Evolutionary conservation across 2,113 vertebrate genomes (phyloP), one percentile per base, ranked within the genome.

Genomic region (Phalacrocorax aristotelis): DNA sequence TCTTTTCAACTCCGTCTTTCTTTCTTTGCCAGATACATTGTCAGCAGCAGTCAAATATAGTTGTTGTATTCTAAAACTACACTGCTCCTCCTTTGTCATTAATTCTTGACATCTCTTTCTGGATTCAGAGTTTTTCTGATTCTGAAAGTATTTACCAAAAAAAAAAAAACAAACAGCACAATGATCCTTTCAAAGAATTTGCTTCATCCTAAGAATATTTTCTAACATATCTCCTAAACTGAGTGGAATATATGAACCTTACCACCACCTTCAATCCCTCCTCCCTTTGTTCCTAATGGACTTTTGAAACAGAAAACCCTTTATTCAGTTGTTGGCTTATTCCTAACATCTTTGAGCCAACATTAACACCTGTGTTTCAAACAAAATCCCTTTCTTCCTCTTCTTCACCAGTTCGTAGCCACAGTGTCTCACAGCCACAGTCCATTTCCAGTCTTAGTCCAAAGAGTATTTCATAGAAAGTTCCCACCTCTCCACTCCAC

Each of bases 21-120:
- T 77, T 85, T 64, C 26, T 29, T 88, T 58, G 60, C 8, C 42
- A 91, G 20, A 22, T 49, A 32, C 6, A 13, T 32, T 26, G 16
- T 15, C 40, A 92, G 69, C 60, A 93, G 58, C 95, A 77, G 36
- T 58, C 57, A 75, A 38, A 27, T 58, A n/a, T 19, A 48, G 60
- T 26, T n/a, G n/a, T 66, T 88, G 65, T 54, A 42, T 42, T 60
- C 4, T 18, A 36, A 51, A 71, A 82, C 22, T 57, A 20, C 16
- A 29, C 40, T 87, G 65, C 68, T 90, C 19, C n/a, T 79, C 60
- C 26, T 85, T 87, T 36, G 40, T 77, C 75, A 89, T 20, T 83
- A 87, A 91, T 81, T 84, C 40, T 60, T 66, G 52, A 91, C 29
- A 81, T 30, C 75, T 86, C 76, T 74, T 92, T 96, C 82, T 87